Conservation (phyloP, 2,888 invertebrate species). For the Pachydiplax longipennis region DNA sequence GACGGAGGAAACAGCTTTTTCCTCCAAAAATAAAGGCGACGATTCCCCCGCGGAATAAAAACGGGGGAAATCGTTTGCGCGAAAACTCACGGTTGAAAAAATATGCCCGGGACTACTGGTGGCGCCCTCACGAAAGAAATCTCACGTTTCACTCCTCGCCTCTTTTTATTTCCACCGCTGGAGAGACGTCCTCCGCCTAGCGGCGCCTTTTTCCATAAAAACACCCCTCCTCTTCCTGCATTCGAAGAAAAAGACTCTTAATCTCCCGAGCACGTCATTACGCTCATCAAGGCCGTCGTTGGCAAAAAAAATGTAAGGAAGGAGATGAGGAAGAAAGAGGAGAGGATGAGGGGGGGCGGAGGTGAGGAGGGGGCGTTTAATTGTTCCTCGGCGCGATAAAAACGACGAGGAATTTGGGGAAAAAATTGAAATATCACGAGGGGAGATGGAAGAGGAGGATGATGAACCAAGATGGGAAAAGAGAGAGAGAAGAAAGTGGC, state of each 20-base stretch:
- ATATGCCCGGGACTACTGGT: neutral
- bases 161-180: neutral
- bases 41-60: neutral
- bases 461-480: neutral
- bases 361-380: neutral
- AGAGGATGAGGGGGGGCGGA: too few relatives aligned
- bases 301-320: neutral
- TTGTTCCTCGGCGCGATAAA: constrained; percentile 26
- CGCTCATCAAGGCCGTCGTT: neutral
- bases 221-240: neutral
- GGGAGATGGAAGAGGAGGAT: neutral
- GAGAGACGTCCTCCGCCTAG: neutral
- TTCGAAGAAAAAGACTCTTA: constrained; percentile 6
- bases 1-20: neutral
- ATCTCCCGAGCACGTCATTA: constrained; percentile 9
- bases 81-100: neutral
- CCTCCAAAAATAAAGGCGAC: neutral
- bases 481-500: neutral
- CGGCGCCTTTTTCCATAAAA: neutral
- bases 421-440: neutral
- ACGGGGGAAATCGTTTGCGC: too few relatives aligned
- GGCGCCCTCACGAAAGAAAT: neutral
- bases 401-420: neutral
- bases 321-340: neutral
- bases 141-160: neutral